A percentile compares a stretch with the other conserved stretches of the same genome.
phyloP scores from a whole-genome alignment of 1,140 invertebrate species.

The Hormaphis cornu region DNA sequence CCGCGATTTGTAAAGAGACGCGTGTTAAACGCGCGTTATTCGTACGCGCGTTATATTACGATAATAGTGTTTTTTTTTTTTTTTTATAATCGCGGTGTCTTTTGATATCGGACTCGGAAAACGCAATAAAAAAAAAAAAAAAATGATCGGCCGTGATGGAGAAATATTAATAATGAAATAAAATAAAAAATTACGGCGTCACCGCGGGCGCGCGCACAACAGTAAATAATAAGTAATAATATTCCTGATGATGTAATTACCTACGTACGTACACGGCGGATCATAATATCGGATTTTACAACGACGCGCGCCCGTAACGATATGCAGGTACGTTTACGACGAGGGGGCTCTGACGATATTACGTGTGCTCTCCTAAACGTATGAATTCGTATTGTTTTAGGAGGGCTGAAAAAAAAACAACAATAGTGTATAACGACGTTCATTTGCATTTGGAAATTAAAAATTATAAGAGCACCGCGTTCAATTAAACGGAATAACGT shows the following conservation, averaged over 20 bases:
- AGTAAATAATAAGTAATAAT: not conserved
- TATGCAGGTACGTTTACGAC: no score
- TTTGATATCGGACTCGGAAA: constrained; percentile 21
- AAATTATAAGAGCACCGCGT: no score
- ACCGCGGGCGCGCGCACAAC: not conserved
- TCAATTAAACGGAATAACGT: not conserved
- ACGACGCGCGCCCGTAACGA: not conserved
- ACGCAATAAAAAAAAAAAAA: constrained; percentile 5
- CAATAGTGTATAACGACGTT: not conserved
- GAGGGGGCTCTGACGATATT: no score
- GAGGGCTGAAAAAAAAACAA: not conserved
- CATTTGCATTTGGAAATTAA: constrained; percentile 23
- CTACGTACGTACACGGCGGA: not conserved
- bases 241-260: constrained; percentile 2
- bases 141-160: constrained; percentile 5
- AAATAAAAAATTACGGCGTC: not conserved
- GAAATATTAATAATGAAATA: constrained; percentile 8
- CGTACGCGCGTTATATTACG: not conserved
- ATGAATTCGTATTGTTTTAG: no score
- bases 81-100: constrained; percentile 13
- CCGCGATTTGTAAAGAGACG: constrained; percentile 4
- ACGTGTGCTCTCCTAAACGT: no score
- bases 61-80: no score
- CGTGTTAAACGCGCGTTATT: constrained; percentile 3
- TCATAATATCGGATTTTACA: not conserved